Base-by-base conservation (phyloP, 1,140 invertebrate genomes). In the Drosophila ironensis region DNA sequence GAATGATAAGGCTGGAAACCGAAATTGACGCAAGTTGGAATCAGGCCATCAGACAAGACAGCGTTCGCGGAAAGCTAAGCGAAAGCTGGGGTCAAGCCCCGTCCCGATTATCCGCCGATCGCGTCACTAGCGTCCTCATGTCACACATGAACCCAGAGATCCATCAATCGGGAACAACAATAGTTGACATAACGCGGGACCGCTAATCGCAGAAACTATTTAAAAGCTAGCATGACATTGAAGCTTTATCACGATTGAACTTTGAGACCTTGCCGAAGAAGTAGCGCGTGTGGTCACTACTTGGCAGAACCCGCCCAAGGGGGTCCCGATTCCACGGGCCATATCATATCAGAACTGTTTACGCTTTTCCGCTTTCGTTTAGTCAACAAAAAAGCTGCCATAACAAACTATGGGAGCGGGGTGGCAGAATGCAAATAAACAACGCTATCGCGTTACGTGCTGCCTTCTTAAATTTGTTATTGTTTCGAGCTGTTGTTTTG, bases 391-490 rank as follows among this genome's bases (percentile, higher is more conserved):
- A n/a, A n/a, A n/a, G n/a, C n/a, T n/a, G n/a, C 33, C 60, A 60
- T 50, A 38, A 40, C 40, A 24, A 51, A 51, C 53, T 59, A 50
- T 17, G 9, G 22, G 33, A n/a, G n/a, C n/a, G n/a, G n/a, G n/a
- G n/a, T n/a, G n/a, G 57, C 57, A 28, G 35, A 68, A 51, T 70
- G 45, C 52, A 59, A 60, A 51, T 71, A 71, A 71, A 71, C 68
- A 71, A 60, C 30, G 66, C 66, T 71, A 71, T 71, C 66, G 25
- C 41, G 28, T 70, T 45, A 71, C 68, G 53, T 60, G 53, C 20
- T 38, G 41, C 30, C 12, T 60, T 63, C 51, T 57, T 17, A 40
- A 25, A 28, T 44, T 37, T 16, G 25, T 46, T 42, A 9, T 54
- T 53, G 35, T 60, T 33, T 30, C n/a, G n/a, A n/a, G n/a, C n/a